Evolutionary conservation across 2,113 vertebrate species (phyloP), one percentile per base, ranked within the genome.

Genomic region (Chrysochloris asiatica): DNA sequence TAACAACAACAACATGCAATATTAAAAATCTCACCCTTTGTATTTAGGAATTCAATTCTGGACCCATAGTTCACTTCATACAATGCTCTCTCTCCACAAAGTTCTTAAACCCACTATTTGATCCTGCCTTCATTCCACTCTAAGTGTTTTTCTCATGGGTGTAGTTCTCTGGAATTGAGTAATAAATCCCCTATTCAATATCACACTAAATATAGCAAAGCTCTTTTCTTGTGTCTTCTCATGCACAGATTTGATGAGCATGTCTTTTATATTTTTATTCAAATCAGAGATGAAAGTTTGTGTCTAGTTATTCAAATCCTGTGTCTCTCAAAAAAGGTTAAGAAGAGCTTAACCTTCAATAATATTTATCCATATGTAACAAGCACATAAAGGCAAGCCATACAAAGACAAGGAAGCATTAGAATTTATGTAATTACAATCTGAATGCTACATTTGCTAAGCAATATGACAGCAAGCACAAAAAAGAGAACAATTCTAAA

Each of bases 361-460:
- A 81, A 84, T 90, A 90, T 86, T 69, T 81, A 75, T 54, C 33
- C 33, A 52, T 83, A 89, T 83, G 47, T 77, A 93, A 90, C 83
- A 95, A 94, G 56, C 26, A 83, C 92, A 69, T 52, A 87, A 93
- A 83, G 9, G 88, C 88, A 83, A 50, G 22, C 43, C 38, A 52
- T 56, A 50, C 28, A 83, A 91, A 91, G 52, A 48, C 95, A 87
- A 87, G 65, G 85, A 94, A 92, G 86, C 65, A 83, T 94, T 90
- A 91, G 41, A 88, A 71, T 47, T 88, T 47, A 61, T 69, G 83
- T 95, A 96, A 96, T 96, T 96, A 83, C 13, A 93, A 59, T 77
- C 50, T 90, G 61, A 77, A 73, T 86, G 80, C 72, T 90, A 54
- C 59, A 73, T 83, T 86, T 87, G 81, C 48, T 90, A 48, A 86